A percentile compares a stretch with the other conserved stretches of the same genome.
These are phyloP conservation scores for Serranus cabrilla DNA, from an alignment of 2,797 vertebrate genomes.

Conservation along the genomic window DNA sequence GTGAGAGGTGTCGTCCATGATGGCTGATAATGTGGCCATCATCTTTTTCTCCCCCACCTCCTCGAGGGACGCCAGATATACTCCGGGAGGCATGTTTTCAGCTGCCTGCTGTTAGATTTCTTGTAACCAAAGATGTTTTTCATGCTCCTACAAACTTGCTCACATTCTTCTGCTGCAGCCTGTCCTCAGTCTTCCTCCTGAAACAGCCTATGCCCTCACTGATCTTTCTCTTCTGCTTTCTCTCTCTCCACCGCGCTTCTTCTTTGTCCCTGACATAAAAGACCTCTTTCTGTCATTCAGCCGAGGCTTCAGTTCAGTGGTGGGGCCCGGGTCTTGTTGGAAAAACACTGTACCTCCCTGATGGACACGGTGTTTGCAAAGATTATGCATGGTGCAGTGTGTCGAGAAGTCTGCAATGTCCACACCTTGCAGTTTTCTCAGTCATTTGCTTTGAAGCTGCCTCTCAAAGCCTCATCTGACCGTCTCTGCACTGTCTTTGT, in stretches of 20 bases:
- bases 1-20: constrained; percentile 53
- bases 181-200: constrained; percentile 35
- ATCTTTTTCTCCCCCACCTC: constrained; percentile 49
- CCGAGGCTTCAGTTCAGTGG: constrained; percentile 35
- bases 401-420: constrained; percentile 45
- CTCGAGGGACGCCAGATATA: constrained; percentile 31
- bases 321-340: constrained; percentile 13
- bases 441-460: constrained; percentile 24
- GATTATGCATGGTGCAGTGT: constrained; percentile 58
- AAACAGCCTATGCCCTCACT: constrained; percentile 4
- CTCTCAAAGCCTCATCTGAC: constrained; percentile 35
- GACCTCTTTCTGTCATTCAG: constrained; percentile 47
- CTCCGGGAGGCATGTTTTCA: constrained; percentile 53
- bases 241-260: constrained; percentile 7
- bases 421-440: constrained; percentile 37
- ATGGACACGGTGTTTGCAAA: constrained; percentile 29
- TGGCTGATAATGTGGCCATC: constrained; percentile 65
- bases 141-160: constrained; percentile 47
- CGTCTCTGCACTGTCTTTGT: constrained; percentile 15
- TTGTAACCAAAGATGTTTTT: constrained; percentile 63
- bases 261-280: constrained; percentile 49
- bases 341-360: constrained; percentile 30
- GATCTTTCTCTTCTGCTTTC: constrained; percentile 20
- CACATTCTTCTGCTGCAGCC: constrained; percentile 39
- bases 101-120: constrained; percentile 57